Conservation (phyloP, 1,140 invertebrate species). For the Trichonephila clavata region DNA sequence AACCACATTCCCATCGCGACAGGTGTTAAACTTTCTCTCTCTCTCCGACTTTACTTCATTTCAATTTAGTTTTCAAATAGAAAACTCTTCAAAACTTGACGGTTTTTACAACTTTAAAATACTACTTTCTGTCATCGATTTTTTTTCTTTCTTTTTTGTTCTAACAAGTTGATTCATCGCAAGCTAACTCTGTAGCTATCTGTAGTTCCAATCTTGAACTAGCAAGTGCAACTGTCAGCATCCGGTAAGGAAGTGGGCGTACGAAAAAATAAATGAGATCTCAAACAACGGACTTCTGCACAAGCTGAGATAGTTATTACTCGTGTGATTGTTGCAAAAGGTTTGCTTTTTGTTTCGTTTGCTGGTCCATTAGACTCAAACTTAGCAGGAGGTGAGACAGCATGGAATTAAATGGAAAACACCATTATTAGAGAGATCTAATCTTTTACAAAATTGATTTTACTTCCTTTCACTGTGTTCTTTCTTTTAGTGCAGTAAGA, state of each 20-base stretch:
- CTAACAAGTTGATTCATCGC: constrained; percentile 11
- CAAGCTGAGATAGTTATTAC: constrained; percentile 18
- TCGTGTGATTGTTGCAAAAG: not conserved
- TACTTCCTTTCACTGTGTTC: not conserved
- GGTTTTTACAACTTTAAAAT: not conserved
- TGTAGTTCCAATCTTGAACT: not conserved
- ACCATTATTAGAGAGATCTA: constrained; percentile 3
- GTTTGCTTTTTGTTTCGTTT: too few relatives aligned
- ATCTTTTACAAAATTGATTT: constrained; percentile 12
- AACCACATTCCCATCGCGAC: too few relatives aligned
- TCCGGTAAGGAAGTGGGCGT: constrained; percentile 36
- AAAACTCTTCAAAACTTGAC: not conserved
- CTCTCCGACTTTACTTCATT: too few relatives aligned
- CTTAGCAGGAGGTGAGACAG: constrained; percentile 22
- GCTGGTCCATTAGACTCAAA: constrained; percentile 12
- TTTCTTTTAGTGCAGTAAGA: too few relatives aligned
- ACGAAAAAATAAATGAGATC: constrained; percentile 22
- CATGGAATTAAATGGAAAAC: constrained; percentile 11
- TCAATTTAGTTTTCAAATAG: too few relatives aligned
- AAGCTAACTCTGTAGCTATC: not conserved
- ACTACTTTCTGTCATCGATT: not conserved
- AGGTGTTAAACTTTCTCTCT: too few relatives aligned
- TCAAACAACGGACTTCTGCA: constrained; percentile 7
- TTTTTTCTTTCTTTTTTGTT: not conserved
- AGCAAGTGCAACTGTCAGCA: not conserved